These are phyloP conservation scores for Synanthedon tipuliformis DNA, from an alignment of 2,888 invertebrate species.

Conservation along the genomic window DNA sequence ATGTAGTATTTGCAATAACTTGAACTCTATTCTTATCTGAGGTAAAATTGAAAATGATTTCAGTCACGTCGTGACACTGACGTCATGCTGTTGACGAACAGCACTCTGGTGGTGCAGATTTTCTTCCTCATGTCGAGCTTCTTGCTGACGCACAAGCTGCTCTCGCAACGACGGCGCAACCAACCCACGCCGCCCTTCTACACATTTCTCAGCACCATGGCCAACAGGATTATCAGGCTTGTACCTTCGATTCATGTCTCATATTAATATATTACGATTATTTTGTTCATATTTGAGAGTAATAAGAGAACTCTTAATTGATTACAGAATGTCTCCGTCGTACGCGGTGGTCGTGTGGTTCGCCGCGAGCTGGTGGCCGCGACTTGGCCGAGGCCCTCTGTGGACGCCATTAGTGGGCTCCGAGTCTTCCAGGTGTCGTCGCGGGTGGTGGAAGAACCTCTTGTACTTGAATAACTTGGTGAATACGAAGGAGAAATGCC, in stretches of 20 bases:
- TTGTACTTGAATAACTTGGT: constrained; percentile 54
- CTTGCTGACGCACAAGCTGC: constrained; percentile 54
- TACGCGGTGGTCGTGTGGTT: constrained; percentile 56
- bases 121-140: constrained; percentile 62
- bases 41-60: neutral
- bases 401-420: constrained; percentile 42
- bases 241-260: neutral
- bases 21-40: no score
- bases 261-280: no score
- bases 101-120: constrained; percentile 58
- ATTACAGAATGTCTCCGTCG: constrained; percentile 43
- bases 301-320: no score
- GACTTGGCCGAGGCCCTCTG: constrained; percentile 38
- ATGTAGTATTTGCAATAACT: no score
- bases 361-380: constrained; percentile 48
- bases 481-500: constrained; percentile 46
- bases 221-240: constrained; percentile 52
- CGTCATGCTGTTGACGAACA: constrained; percentile 50
- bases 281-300: no score
- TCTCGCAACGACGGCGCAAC: constrained; percentile 28
- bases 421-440: constrained; percentile 44
- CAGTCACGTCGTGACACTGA: constrained; percentile 41
- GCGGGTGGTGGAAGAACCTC: constrained; percentile 58
- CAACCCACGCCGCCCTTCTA: constrained; percentile 17
- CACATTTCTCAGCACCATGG: constrained; percentile 45